phyloP scores from a whole-genome alignment of 35 echinoderm and acorn worm genomes.

The Lytechinus pictus region DNA sequence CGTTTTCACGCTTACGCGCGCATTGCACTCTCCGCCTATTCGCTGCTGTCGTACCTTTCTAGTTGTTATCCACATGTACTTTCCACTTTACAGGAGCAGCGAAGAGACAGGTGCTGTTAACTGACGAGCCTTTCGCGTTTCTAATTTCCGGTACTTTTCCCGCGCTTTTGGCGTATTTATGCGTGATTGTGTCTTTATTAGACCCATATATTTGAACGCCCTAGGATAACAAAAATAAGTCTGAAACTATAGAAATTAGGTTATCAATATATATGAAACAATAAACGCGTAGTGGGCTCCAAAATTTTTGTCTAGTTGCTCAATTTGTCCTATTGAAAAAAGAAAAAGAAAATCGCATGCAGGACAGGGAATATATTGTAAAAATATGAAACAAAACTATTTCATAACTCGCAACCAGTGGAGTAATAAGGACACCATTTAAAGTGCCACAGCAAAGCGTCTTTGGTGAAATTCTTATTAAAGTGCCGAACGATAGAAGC shows the following conservation, averaged over 20 bases:
- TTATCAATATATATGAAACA: not conserved
- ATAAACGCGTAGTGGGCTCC: no score
- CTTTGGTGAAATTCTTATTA: no score
- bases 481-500: no score
- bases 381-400: no score
- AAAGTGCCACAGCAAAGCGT: no score
- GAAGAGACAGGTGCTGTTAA: not conserved
- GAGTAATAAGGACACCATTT: no score
- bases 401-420: no score
- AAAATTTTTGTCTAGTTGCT: no score
- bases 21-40: not conserved
- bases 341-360: no score
- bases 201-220: not conserved
- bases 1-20: conserved; percentile 15
- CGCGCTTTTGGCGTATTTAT: not conserved
- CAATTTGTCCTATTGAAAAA: no score
- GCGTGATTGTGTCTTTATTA: not conserved
- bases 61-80: not conserved
- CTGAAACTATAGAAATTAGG: not conserved
- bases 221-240: not conserved
- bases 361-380: no score
- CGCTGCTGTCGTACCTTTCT: not conserved
- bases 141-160: conserved; percentile 11
- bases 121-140: not conserved
- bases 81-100: not conserved